These are phyloP conservation scores for Lasioglossum baleicum DNA, from an alignment of 1,140 invertebrate species.

Conservation along the genomic window DNA sequence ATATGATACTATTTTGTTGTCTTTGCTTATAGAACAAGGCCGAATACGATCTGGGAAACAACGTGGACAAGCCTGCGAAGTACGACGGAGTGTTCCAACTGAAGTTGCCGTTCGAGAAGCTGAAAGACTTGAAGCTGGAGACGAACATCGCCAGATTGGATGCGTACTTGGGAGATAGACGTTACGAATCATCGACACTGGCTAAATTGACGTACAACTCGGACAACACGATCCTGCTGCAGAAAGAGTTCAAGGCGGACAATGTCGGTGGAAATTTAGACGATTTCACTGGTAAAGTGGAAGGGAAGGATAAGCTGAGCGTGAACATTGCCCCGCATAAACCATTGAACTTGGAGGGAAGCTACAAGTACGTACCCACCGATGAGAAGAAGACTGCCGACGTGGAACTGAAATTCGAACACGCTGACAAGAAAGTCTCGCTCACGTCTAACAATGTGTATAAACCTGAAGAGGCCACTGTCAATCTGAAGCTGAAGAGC, in stretches of 20 bases:
- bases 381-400: conserved; percentile 69
- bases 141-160: conserved; percentile 60
- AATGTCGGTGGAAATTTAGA: no score
- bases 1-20: no score
- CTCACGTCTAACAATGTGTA: conserved; percentile 52
- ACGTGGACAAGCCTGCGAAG: no score
- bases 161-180: conserved; percentile 41
- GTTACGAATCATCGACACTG: conserved; percentile 53
- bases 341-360: conserved; percentile 66
- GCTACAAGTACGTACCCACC: conserved; percentile 75
- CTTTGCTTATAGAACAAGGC: no score
- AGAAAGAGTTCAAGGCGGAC: no score
- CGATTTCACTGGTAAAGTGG: not conserved
- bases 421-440: conserved; percentile 62
- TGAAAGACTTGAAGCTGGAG: conserved; percentile 78
- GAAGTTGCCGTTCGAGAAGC: not conserved
- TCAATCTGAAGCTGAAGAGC: conserved; percentile 60
- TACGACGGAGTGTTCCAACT: no score
- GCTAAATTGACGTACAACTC: conserved; percentile 78
- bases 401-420: conserved; percentile 51
- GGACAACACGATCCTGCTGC: no score
- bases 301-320: conserved; percentile 24
- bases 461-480: conserved; percentile 46
- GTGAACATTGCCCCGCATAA: conserved; percentile 42
- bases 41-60: no score